phyloP scores from a whole-genome alignment of 2,888 invertebrate genomes.

The Sminthurinus aureus region DNA sequence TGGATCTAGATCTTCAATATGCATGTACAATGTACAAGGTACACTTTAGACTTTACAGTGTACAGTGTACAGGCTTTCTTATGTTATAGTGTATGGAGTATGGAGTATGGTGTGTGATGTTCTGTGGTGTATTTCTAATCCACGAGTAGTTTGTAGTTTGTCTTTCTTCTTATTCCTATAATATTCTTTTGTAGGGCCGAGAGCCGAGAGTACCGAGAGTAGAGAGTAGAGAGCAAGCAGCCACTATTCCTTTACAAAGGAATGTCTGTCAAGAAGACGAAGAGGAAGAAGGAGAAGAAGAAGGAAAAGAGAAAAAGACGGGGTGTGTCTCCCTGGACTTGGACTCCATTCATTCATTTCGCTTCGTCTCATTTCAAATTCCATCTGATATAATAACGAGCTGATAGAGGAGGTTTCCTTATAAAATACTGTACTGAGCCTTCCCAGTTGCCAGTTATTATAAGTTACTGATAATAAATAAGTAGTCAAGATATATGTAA shows the following conservation, averaged over 20 bases:
- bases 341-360: slow-evolving; percentile 30
- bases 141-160: neutral
- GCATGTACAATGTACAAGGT: neutral
- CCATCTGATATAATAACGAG: slow-evolving; percentile 5
- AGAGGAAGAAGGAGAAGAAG: neutral
- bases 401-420: no score
- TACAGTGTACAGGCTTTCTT: no score
- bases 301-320: neutral
- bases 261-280: slow-evolving; percentile 5
- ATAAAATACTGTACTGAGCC: no score
- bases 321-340: slow-evolving; percentile 30
- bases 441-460: no score
- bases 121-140: neutral
- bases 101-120: neutral
- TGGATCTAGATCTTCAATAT: slow-evolving; percentile 15
- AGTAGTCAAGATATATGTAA: neutral
- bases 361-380: slow-evolving; percentile 28
- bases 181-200: neutral
- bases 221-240: neutral
- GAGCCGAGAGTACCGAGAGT: neutral
- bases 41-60: no score
- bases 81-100: no score
- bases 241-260: neutral
- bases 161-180: neutral
- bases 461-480: no score